These are phyloP conservation scores for Scatophagus argus DNA, from an alignment of 2,113 vertebrate genomes.

Conservation along the genomic window DNA sequence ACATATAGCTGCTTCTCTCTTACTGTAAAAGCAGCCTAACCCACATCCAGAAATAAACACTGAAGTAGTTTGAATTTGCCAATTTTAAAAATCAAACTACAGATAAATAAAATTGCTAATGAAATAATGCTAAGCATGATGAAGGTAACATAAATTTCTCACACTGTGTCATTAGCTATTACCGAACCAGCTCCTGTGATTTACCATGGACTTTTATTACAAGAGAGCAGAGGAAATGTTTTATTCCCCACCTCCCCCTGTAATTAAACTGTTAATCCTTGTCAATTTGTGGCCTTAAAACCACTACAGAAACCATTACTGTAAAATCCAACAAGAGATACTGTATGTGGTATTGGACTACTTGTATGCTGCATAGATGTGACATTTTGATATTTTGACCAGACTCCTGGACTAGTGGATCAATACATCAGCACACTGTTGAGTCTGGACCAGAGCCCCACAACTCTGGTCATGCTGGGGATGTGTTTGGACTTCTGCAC, in stretches of 20 bases:
- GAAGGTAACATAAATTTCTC: too few relatives aligned
- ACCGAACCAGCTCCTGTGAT: too few relatives aligned
- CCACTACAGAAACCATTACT: not conserved
- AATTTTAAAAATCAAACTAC: too few relatives aligned
- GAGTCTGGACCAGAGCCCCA: constrained; percentile 89
- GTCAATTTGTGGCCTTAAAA: not conserved
- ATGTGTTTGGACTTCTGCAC: constrained; percentile 92
- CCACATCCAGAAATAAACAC: too few relatives aligned
- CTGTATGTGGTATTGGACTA: not conserved
- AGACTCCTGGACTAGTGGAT: constrained; percentile 91
- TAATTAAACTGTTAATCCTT: not conserved
- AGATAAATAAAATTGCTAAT: too few relatives aligned
- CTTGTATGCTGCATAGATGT: not conserved
- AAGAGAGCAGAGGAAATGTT: not conserved
- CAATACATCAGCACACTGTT: constrained; percentile 90
- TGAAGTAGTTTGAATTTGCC: too few relatives aligned
- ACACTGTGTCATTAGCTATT: too few relatives aligned
- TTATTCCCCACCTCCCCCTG: not conserved
- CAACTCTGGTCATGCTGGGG: constrained; percentile 87
- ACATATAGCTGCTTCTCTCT: too few relatives aligned
- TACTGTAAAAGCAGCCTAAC: too few relatives aligned
- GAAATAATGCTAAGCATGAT: too few relatives aligned
- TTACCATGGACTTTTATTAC: too few relatives aligned
- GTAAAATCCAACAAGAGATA: not conserved
- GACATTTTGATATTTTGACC: constrained; percentile 33